Conservation (phyloP, 2,113 vertebrate species). For the Aepyceros melampus region DNA sequence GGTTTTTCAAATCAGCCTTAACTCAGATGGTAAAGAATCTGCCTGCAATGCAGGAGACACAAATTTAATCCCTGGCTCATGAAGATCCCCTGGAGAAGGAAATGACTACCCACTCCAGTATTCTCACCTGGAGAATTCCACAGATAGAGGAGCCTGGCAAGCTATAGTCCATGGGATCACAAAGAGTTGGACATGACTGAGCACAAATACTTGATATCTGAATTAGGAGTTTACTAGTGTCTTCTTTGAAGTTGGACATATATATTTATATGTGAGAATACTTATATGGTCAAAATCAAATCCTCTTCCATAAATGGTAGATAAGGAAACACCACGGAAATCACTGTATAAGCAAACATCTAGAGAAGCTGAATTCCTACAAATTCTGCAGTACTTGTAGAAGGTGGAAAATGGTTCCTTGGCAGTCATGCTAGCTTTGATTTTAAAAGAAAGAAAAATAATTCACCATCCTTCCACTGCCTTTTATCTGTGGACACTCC, state of each 20-base stretch:
- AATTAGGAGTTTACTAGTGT: neutral
- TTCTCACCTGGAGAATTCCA: neutral
- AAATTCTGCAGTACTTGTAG: neutral
- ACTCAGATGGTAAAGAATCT: neutral
- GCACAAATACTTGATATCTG: neutral
- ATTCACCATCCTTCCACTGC: neutral
- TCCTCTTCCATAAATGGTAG: neutral
- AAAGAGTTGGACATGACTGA: neutral
- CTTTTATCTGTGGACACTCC: neutral
- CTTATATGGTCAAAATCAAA: neutral
- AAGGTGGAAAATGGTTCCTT: neutral
- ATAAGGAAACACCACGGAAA: neutral
- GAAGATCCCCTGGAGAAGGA: neutral
- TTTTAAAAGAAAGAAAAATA: neutral
- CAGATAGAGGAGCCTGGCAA: neutral
- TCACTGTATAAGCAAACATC: neutral
- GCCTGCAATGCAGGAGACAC: neutral
- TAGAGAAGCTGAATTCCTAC: neutral
- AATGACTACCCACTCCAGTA: neutral
- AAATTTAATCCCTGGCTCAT: neutral
- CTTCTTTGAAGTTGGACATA: neutral
- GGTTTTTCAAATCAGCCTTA: neutral
- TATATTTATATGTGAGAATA: neutral
- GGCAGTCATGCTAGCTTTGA: neutral
- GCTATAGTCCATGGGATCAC: neutral